phyloP scores from a whole-genome alignment of 2,113 vertebrate species.

The Regulus satrapa region DNA sequence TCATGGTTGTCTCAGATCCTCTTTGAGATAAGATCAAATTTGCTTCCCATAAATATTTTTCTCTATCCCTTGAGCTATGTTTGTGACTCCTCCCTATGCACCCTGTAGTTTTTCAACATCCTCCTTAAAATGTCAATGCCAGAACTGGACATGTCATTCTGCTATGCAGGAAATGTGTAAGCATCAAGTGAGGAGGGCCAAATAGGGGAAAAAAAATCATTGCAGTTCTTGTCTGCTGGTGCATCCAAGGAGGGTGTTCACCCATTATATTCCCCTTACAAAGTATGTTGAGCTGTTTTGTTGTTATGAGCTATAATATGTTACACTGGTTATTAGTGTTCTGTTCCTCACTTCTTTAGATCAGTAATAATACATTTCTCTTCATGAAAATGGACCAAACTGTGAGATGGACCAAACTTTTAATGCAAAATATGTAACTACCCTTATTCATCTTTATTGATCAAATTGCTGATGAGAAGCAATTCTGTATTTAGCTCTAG shows the following conservation, averaged over 20 bases:
- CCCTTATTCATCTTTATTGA: neutral
- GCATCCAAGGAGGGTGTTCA: neutral
- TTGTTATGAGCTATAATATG: neutral
- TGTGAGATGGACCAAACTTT: neutral
- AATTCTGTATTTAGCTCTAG: neutral
- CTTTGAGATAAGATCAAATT: constrained; percentile 9
- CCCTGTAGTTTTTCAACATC: constrained; percentile 25
- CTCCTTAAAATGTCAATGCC: neutral
- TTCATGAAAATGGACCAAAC: neutral
- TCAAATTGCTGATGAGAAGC: neutral
- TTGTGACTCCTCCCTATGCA: neutral
- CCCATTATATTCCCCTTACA: neutral
- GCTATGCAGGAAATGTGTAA: neutral
- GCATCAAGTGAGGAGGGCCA: neutral
- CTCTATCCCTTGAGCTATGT: neutral
- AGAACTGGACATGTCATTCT: neutral
- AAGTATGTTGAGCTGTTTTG: neutral
- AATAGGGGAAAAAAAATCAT: neutral
- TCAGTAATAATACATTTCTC: neutral
- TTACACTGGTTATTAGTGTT: neutral
- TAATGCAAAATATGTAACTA: neutral
- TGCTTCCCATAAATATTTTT: neutral
- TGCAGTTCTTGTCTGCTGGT: neutral
- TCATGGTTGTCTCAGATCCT: neutral
- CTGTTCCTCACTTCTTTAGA: neutral